These are phyloP conservation scores for Tympanoctomys barrerae DNA, from an alignment of 2,797 vertebrate genomes.

Conservation along the genomic window DNA sequence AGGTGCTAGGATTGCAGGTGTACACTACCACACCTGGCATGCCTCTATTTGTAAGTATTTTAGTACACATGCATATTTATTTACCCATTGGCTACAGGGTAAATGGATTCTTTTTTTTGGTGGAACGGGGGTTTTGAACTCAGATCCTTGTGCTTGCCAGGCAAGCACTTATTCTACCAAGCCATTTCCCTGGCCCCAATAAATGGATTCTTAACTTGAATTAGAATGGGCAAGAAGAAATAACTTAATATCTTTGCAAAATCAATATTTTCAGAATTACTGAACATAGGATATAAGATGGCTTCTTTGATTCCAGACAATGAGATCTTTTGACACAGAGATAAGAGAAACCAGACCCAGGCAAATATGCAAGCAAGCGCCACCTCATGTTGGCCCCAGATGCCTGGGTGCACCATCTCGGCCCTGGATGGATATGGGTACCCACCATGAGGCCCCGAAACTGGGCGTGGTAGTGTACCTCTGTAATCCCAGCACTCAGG, in stretches of 20 bases:
- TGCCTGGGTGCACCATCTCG: too few relatives aligned
- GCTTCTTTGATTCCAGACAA: neutral
- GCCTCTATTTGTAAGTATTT: slow-evolving; percentile 17
- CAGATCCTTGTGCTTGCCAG: too few relatives aligned
- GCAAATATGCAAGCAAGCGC: neutral
- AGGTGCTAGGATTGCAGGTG: neutral
- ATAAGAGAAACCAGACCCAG: neutral
- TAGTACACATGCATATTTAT: neutral
- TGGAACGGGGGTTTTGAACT: too few relatives aligned
- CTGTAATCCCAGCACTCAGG: too few relatives aligned
- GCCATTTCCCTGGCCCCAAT: neutral
- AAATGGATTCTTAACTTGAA: neutral
- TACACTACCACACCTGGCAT: neutral
- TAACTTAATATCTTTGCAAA: neutral
- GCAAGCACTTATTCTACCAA: too few relatives aligned
- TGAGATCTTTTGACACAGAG: neutral
- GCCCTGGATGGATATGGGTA: too few relatives aligned
- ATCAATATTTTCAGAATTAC: neutral
- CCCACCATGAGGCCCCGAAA: too few relatives aligned
- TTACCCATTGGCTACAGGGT: neutral
- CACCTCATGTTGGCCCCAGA: too few relatives aligned
- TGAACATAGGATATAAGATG: neutral
- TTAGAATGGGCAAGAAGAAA: neutral
- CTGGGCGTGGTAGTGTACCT: too few relatives aligned
- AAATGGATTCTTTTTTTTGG: neutral